A percentile compares a stretch with the other conserved stretches of the same genome.
Conservation (phyloP, 2,797 vertebrate species). For the Sphenodon punctatus region DNA sequence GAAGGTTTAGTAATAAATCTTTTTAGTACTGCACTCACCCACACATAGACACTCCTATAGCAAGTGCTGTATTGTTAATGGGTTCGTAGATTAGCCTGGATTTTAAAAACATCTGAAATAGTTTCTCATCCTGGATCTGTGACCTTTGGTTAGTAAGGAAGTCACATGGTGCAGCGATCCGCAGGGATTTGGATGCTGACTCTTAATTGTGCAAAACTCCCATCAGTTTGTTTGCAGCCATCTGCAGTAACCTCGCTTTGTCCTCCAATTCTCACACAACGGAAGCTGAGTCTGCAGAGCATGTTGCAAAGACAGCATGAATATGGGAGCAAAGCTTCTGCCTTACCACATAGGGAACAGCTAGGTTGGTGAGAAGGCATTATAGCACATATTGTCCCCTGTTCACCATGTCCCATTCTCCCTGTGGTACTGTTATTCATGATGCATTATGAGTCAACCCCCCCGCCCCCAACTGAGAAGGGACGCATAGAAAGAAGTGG, state of each 20-base stretch:
- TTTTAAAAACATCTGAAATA: not conserved
- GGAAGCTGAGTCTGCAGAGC: not conserved
- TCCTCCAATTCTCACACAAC: constrained; percentile 9
- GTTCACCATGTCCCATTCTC: no score
- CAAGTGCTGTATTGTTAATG: not conserved
- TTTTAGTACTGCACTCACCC: not conserved
- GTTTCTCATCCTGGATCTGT: not conserved
- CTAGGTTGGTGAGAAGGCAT: not conserved
- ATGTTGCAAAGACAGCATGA: not conserved
- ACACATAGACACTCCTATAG: accelerated
- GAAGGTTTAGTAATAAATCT: not conserved
- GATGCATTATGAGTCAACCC: no score
- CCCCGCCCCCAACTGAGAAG: no score
- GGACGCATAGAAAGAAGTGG: no score
- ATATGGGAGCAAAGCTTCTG: not conserved
- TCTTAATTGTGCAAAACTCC: constrained; percentile 43
- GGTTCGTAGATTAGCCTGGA: not conserved
- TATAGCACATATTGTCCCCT: not conserved
- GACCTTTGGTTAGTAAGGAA: constrained; percentile 21
- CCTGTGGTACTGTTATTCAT: no score
- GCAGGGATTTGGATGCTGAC: not conserved
- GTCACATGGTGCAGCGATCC: not conserved
- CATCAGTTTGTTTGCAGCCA: constrained; percentile 14
- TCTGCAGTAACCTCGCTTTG: constrained; percentile 45
- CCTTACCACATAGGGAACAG: not conserved